Evolutionary conservation across 2,113 vertebrate species (phyloP), one percentile per base, ranked within the genome.

Genomic region (Orycteropus afer): DNA sequence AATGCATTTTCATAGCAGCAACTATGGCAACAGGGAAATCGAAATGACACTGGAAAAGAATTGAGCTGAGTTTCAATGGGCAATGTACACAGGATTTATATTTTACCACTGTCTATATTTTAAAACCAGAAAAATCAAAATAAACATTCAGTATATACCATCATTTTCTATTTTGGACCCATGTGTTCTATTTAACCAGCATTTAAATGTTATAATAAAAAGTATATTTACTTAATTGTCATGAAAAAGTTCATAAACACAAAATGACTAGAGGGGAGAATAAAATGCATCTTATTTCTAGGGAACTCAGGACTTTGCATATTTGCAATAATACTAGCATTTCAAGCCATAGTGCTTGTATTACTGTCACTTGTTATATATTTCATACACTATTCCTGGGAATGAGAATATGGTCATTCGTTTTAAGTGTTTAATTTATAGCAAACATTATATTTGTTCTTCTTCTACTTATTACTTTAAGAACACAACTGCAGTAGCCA

Each of bases 1-100:
- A 97, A 98, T 77, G 93, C 63, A 65, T 98, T 98, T 98, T 97
- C 86, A 96, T 96, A 96, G 97, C 97, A 96, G 98, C 97, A 97
- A 92, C 98, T 98, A 98, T 98, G 97, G 98, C 97, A 98, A 98
- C 97, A 78, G 90, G 97, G 53, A 84, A 94, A 84, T 94, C 3
- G 32, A 91, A 96, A 96, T 93, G 97, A 96, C 94, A 95, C 53
- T 74, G 81, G 91, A 81, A 77, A 96, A 55, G 81, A 95, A 95
- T 45, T 1, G 81, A 97, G 93, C 94, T 87, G 93, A 89, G 97
- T 47, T 92, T 84, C 47, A 90, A 0, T 25, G 96, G 40, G 82
- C 77, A 95, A 97, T 37, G 71, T 29, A 92, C 18, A 15, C 34
- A 80, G 45, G 78, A 65, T 81, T 90, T 94, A 87, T 88, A 83